Percentiles rank a stretch among this genome's conserved stretches.
Evolutionary conservation across 1,140 invertebrate genomes (phyloP).

Genomic region (Harlomillsia oculata): DNA sequence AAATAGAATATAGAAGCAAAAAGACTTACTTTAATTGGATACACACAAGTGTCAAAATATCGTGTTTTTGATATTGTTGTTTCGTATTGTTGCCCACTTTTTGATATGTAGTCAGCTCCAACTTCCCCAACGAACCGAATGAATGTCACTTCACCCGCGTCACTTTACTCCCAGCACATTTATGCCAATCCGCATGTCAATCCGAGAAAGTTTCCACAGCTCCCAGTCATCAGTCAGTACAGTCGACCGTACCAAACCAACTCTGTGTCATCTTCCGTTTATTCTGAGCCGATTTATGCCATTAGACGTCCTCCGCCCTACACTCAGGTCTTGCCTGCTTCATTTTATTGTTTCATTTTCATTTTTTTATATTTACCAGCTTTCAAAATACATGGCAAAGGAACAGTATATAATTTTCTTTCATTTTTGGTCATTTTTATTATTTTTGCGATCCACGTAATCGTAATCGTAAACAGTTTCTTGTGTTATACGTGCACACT

Average conservation of each 20-base stretch:
- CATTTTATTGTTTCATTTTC: conserved; percentile 16
- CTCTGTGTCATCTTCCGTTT: conserved; percentile 22
- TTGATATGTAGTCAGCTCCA: conserved; percentile 11
- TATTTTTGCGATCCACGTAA: too few species aligned
- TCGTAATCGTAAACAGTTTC: too few species aligned
- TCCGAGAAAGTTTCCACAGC: conserved; percentile 7
- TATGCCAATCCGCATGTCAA: conserved; percentile 1
- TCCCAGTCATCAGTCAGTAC: too few species aligned
- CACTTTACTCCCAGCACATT: background rate
- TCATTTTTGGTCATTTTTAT: conserved; percentile 2
- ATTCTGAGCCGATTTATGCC: conserved; percentile 26
- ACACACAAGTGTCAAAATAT: too few species aligned
- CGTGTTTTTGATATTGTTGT: too few species aligned
- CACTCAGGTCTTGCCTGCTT: conserved; percentile 20
- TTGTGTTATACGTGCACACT: too few species aligned
- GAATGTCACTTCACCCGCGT: background rate
- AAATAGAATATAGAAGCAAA: background rate
- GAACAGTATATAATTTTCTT: background rate
- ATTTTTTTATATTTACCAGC: background rate
- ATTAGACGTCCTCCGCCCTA: conserved; percentile 18
- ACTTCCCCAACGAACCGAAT: conserved; percentile 12
- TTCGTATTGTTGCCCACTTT: too few species aligned
- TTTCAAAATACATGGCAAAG: background rate
- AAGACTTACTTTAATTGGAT: conserved; percentile 8
- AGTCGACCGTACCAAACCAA: conserved; percentile 7